These are phyloP conservation scores for Diadophis punctatus DNA, from an alignment of 2,113 vertebrate species.

Conservation along the genomic window DNA sequence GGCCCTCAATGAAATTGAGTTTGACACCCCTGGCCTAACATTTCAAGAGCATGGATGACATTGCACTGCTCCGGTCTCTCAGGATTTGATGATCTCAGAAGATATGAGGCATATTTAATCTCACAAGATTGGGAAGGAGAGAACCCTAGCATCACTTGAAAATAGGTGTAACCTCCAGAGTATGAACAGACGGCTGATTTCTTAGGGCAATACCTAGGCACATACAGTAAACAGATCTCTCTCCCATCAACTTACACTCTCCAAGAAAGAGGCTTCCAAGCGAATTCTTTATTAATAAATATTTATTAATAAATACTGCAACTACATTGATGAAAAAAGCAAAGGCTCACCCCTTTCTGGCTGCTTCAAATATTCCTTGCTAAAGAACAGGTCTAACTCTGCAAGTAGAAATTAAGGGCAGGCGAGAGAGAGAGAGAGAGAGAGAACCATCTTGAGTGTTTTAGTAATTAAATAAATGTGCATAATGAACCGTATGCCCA, in stretches of 20 bases:
- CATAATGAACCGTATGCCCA: slow-evolving; percentile 88
- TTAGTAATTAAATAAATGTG: slow-evolving; percentile 85
- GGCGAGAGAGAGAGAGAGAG: slow-evolving; percentile 28
- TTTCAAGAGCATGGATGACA: too few relatives aligned
- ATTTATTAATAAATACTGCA: background rate
- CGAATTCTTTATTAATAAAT: background rate
- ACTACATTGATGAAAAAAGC: slow-evolving; percentile 32
- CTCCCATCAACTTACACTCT: too few relatives aligned
- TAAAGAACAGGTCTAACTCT: slow-evolving; percentile 70
- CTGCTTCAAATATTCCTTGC: slow-evolving; percentile 64
- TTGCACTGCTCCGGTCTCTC: too few relatives aligned
- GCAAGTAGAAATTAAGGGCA: slow-evolving; percentile 82
- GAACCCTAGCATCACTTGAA: too few relatives aligned
- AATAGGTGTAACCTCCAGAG: too few relatives aligned
- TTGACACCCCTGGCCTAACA: too few relatives aligned
- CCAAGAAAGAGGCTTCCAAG: background rate
- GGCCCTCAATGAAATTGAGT: too few relatives aligned
- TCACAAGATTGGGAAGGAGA: too few relatives aligned
- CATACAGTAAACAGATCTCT: background rate
- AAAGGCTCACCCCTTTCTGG: slow-evolving; percentile 55
- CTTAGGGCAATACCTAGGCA: background rate
- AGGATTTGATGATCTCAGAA: too few relatives aligned
- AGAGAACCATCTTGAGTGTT: slow-evolving; percentile 72
- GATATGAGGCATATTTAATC: too few relatives aligned
- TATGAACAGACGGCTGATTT: background rate